Evolutionary conservation across 53 echinoderm and acorn worm species (phyloP).

Genomic region (Temnopleurus reevesii): DNA sequence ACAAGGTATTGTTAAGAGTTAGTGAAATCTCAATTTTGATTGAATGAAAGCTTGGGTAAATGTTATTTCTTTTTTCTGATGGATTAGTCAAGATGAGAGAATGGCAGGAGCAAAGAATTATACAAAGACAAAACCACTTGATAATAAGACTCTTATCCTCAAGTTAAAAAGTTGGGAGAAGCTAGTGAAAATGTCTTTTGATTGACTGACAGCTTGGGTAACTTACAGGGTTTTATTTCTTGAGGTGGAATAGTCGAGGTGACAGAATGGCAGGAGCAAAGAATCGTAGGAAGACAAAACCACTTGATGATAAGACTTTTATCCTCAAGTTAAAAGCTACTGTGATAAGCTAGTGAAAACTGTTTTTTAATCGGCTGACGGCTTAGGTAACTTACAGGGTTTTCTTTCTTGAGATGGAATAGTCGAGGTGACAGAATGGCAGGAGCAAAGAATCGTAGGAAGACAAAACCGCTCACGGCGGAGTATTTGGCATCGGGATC

Average conservation of each 20-base stretch:
- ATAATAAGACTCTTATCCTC: too few species aligned
- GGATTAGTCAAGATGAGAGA: conserved; percentile 85
- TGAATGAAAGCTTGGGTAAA: too few species aligned
- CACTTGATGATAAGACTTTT: too few species aligned
- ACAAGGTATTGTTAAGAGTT: too few species aligned
- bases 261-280: conserved; percentile 99
- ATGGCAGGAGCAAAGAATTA: conserved; percentile 95
- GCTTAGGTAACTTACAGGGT: conserved; percentile 93
- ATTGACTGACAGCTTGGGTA: too few species aligned
- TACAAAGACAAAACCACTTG: conserved; percentile 94
- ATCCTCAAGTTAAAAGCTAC: too few species aligned
- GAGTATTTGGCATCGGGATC: conserved; percentile 93
- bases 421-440: conserved; percentile 95
- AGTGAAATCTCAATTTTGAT: too few species aligned
- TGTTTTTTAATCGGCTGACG: too few species aligned
- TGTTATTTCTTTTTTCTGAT: conserved; percentile 84
- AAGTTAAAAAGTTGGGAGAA: too few species aligned
- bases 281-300: conserved; percentile 95
- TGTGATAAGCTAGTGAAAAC: too few species aligned
- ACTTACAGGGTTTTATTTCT: conserved; percentile 93
- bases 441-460: conserved; percentile 97
- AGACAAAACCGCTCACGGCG: conserved; percentile 97
- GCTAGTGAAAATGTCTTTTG: too few species aligned
- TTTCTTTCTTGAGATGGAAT: conserved; percentile 92
- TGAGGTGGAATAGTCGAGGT: conserved; percentile 90